phyloP scores from a whole-genome alignment of 2,113 vertebrate species.

The Neopipo cinnamomea region DNA sequence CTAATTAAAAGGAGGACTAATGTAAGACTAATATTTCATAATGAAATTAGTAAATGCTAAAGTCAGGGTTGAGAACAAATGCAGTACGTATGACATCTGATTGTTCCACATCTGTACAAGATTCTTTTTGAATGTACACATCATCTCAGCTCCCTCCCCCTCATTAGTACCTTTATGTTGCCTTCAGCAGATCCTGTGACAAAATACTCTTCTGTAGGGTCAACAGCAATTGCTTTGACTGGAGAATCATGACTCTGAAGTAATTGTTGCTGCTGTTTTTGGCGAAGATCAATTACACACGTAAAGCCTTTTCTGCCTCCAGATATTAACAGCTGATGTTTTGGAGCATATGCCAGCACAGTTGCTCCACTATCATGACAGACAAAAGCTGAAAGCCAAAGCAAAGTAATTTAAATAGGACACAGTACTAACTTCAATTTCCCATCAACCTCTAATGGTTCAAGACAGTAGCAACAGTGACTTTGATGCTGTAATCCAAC shows the following conservation, averaged over 20 bases:
- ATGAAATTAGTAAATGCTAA: not conserved
- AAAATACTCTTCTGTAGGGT: constrained; percentile 90
- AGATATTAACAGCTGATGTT: constrained; percentile 91
- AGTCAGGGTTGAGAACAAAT: not conserved
- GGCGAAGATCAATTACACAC: constrained; percentile 87
- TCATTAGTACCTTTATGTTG: constrained; percentile 88
- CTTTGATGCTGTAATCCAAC: not conserved
- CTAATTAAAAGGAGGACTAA: not conserved
- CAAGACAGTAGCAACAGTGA: not conserved
- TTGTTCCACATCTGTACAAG: not conserved
- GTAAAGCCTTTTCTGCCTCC: constrained; percentile 95
- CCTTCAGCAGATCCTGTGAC: constrained; percentile 97
- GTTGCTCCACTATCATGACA: constrained; percentile 96
- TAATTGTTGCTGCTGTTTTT: constrained; percentile 85
- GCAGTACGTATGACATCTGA: not conserved
- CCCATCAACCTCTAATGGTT: not conserved
- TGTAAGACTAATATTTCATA: not conserved
- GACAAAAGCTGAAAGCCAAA: constrained; percentile 83
- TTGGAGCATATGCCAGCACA: constrained; percentile 88
- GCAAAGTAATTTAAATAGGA: not conserved
- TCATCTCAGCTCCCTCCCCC: not conserved
- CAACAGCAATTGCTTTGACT: constrained; percentile 91
- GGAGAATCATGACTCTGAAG: constrained; percentile 97
- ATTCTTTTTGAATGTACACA: not conserved
- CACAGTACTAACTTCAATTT: not conserved